Percentiles rank a stretch among this genome's conserved stretches.
phyloP scores from a whole-genome alignment of 2,113 vertebrate species.

The Felis chaus region DNA sequence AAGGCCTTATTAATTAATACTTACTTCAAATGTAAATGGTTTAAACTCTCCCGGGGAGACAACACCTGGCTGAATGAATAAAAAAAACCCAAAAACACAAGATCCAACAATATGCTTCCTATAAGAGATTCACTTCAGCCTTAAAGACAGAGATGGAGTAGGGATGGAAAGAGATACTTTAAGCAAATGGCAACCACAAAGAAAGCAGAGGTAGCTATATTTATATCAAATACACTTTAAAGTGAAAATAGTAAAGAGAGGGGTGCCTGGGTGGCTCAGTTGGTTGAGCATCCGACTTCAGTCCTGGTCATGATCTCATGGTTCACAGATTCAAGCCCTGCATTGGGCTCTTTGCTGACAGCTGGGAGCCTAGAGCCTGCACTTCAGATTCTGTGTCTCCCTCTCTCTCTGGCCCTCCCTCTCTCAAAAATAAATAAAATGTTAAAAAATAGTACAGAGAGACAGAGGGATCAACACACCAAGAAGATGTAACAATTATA shows the following conservation, averaged over 20 bases:
- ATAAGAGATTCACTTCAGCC: not conserved
- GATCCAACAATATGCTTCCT: not conserved
- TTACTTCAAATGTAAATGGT: not conserved
- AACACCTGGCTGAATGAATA: not conserved
- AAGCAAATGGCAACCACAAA: not conserved
- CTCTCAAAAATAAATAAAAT: too few relatives aligned
- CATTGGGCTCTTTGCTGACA: too few relatives aligned
- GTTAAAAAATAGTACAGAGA: not conserved
- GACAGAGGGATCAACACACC: not conserved
- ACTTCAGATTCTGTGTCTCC: too few relatives aligned
- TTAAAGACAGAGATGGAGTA: not conserved
- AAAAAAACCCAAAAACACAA: not conserved
- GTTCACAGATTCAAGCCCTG: too few relatives aligned
- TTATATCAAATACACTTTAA: not conserved
- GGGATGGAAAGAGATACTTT: not conserved
- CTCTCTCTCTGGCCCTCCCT: too few relatives aligned
- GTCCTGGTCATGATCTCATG: too few relatives aligned
- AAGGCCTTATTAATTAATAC: not conserved
- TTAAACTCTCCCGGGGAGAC: not conserved
- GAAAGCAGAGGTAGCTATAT: not conserved
- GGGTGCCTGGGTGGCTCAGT: too few relatives aligned
- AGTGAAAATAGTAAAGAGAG: too few relatives aligned
- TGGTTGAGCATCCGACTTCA: too few relatives aligned
- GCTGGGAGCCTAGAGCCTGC: too few relatives aligned
- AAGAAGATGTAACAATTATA: not conserved